Evolutionary conservation across 2,113 vertebrate genomes (phyloP).

Genomic region (Rhynchomys soricoides): DNA sequence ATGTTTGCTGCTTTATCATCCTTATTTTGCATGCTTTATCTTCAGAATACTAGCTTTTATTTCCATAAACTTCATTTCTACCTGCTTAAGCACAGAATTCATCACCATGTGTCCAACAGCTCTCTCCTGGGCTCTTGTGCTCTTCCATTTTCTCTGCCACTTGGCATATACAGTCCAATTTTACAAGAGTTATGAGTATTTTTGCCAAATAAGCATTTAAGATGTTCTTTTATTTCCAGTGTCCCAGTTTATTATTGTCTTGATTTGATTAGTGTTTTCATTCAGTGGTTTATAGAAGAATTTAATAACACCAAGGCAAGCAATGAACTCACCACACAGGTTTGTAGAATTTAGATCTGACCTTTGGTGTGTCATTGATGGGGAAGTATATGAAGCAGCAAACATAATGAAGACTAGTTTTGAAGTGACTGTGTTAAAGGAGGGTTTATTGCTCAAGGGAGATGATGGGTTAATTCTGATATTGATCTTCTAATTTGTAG

Average conservation of each 20-base stretch:
- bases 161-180: background rate
- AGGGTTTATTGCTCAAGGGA: background rate
- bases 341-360: background rate
- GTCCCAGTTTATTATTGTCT: background rate
- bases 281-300: background rate
- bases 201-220: slow-evolving; percentile 5
- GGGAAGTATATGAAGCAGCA: accelerated
- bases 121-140: background rate
- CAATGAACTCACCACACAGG: background rate
- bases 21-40: slow-evolving; percentile 73
- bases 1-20: slow-evolving; percentile 73
- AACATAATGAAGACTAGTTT: background rate
- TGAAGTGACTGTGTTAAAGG: background rate
- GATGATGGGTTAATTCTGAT: accelerated
- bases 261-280: background rate
- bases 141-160: background rate
- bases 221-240: background rate
- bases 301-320: background rate
- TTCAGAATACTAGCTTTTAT: slow-evolving; percentile 51
- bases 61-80: slow-evolving; percentile 29
- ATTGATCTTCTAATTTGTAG: background rate
- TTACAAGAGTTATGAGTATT: background rate
- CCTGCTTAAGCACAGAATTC: slow-evolving; percentile 40
- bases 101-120: background rate
- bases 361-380: accelerated